Percentiles rank a stretch among this genome's conserved stretches.
Conservation (phyloP, 2,797 vertebrate species). For the Nannoperca obscura region DNA sequence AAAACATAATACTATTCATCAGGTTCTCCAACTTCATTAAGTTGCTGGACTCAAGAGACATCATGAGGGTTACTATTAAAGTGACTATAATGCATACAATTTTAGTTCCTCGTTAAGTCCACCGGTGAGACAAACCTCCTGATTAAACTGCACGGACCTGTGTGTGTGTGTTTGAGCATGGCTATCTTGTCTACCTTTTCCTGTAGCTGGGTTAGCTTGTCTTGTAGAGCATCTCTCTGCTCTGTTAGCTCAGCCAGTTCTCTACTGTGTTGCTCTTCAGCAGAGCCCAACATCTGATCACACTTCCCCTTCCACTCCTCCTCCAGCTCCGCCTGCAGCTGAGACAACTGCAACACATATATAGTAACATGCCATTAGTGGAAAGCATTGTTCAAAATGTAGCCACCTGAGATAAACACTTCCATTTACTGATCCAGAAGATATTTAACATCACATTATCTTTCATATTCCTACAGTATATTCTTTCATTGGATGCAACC, state of each 20-base stretch:
- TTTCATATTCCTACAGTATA: not conserved
- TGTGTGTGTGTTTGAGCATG: not conserved
- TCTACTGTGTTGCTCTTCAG: slow-evolving; percentile 85
- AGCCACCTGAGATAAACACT: not conserved
- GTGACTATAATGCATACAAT: not conserved
- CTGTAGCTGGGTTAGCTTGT: slow-evolving; percentile 85
- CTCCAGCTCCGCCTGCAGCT: slow-evolving; percentile 90
- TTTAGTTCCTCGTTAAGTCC: not conserved
- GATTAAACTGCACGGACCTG: rapidly evolving
- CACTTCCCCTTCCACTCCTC: slow-evolving; percentile 89
- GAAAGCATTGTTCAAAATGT: not conserved
- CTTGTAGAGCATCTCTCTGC: slow-evolving; percentile 87
- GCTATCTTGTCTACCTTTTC: slow-evolving; percentile 82
- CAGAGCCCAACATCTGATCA: slow-evolving; percentile 81
- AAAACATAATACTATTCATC: not conserved
- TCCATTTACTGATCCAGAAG: not conserved
- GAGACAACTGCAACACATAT: slow-evolving; percentile 80
- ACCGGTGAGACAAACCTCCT: not conserved
- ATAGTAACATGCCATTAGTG: not conserved
- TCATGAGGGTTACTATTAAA: not conserved
- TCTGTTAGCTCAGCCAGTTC: slow-evolving; percentile 85
- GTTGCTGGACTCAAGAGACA: not conserved
- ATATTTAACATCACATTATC: not conserved
- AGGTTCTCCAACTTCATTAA: no score
- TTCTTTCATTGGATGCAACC: slow-evolving; percentile 74